Conservation (phyloP, 2,113 vertebrate genomes). For the Hemibagrus wyckioides region DNA sequence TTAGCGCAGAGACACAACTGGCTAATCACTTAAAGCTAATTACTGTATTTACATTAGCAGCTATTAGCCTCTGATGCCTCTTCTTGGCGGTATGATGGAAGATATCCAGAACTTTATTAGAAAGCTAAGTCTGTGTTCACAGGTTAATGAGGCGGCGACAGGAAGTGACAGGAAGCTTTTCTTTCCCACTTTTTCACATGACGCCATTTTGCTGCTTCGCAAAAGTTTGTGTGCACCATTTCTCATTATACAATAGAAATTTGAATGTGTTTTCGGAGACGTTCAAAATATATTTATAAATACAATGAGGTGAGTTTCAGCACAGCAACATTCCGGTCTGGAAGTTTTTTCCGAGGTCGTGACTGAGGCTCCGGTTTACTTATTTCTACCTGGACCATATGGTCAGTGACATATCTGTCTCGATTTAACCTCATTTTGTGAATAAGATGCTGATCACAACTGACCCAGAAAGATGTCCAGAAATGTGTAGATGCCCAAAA, state of each 20-base stretch:
- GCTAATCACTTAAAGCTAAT: conserved; percentile 28
- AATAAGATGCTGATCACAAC: background rate
- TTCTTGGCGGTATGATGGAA: background rate
- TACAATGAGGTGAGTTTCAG: too few species aligned
- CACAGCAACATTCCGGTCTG: too few species aligned
- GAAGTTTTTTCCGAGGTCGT: too few species aligned
- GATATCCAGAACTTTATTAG: too few species aligned
- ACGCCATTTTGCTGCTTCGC: background rate
- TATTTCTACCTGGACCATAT: background rate
- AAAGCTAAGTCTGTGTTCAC: too few species aligned
- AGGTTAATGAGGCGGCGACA: background rate
- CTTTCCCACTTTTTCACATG: too few species aligned
- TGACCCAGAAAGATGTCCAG: background rate
- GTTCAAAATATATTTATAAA: background rate
- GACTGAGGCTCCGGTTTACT: too few species aligned
- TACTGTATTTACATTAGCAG: conserved; percentile 14
- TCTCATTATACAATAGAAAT: background rate
- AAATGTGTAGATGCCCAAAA: background rate
- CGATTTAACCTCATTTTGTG: background rate
- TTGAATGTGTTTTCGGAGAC: background rate
- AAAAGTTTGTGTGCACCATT: background rate
- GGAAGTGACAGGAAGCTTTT: background rate
- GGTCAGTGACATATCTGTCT: background rate
- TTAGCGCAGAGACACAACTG: conserved; percentile 42
- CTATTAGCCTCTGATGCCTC: background rate